Percentiles rank a stretch among this genome's conserved stretches.
phyloP scores from a whole-genome alignment of 2,888 invertebrate genomes.

The Caenorhabditis afra region DNA sequence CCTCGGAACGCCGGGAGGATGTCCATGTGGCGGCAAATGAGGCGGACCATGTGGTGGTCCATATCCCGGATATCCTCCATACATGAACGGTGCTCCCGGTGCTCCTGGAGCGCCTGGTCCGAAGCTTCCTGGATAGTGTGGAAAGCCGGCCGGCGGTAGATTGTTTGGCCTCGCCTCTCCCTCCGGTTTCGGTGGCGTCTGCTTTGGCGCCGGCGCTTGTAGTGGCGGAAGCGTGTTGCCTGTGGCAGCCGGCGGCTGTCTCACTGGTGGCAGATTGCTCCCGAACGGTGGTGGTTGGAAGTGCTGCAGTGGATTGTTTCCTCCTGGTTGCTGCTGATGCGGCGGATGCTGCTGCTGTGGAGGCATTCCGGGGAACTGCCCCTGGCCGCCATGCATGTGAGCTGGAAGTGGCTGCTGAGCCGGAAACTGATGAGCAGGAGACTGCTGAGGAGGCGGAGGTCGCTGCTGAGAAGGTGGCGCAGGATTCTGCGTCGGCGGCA shows the following conservation, averaged over 20 bases:
- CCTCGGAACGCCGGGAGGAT: not conserved
- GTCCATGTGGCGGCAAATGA: no score
- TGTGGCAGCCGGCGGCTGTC: not conserved
- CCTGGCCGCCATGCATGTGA: constrained; percentile 20
- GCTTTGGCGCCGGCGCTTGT: constrained; percentile 22
- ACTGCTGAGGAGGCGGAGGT: constrained; percentile 11
- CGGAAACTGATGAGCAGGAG: constrained; percentile 19
- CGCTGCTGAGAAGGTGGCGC: constrained; percentile 16
- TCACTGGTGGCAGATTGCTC: constrained; percentile 3
- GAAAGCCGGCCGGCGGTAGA: not conserved
- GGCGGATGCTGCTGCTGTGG: not conserved
- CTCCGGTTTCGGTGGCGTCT: constrained; percentile 24
- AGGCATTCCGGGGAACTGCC: constrained; percentile 9
- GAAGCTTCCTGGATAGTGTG: constrained; percentile 16
- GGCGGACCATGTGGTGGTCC: no score
- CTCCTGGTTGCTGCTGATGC: not conserved
- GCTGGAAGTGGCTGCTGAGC: constrained; percentile 36
- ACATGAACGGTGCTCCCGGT: no score
- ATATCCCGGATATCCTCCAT: constrained; percentile 22
- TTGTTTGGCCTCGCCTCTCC: constrained; percentile 25
- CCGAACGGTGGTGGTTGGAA: constrained; percentile 31
- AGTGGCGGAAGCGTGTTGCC: constrained; percentile 7
- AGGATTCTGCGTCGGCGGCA: constrained; percentile 2
- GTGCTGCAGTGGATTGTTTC: constrained; percentile 37
- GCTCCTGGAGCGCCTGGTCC: not conserved